Conservation (phyloP, 2,113 vertebrate species). For the Phaethon lepturus region DNA sequence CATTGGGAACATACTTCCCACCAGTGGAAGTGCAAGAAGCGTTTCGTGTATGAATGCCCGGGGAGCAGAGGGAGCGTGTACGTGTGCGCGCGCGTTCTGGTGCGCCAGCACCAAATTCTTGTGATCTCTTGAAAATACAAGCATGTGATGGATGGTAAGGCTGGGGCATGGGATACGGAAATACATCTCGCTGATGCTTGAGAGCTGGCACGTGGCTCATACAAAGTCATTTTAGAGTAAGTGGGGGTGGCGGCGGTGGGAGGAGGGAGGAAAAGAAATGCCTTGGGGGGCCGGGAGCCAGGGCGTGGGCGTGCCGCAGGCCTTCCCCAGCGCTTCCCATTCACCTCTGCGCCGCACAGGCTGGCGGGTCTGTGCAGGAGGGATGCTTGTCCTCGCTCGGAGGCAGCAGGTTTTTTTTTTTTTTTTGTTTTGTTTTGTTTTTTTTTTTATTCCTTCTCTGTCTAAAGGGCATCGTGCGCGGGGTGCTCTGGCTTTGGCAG, state of each 20-base stretch:
- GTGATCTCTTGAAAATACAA: neutral
- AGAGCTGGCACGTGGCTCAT: neutral
- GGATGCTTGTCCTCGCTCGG: neutral
- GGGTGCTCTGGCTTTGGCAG: constrained; percentile 27
- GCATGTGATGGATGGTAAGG: neutral
- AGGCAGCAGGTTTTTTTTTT: neutral
- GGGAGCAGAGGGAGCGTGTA: neutral
- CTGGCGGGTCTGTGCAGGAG: neutral
- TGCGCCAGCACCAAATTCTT: neutral
- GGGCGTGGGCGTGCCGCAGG: neutral
- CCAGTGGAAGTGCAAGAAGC: neutral
- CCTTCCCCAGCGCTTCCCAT: neutral
- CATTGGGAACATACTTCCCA: accelerated
- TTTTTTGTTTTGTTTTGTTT: no score
- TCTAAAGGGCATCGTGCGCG: neutral
- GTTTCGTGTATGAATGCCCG: accelerated
- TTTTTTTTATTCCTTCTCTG: neutral
- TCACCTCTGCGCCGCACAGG: neutral
- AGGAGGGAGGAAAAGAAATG: constrained; percentile 34
- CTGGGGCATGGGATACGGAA: neutral
- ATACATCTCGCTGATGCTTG: neutral
- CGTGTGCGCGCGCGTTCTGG: neutral
- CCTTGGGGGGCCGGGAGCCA: neutral
- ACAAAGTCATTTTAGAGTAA: constrained; percentile 17
- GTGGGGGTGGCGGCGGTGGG: neutral